Evolutionary conservation across 2,888 invertebrate species (phyloP), one percentile per base, ranked within the genome.

Genomic region (Chaetoderma sp.): DNA sequence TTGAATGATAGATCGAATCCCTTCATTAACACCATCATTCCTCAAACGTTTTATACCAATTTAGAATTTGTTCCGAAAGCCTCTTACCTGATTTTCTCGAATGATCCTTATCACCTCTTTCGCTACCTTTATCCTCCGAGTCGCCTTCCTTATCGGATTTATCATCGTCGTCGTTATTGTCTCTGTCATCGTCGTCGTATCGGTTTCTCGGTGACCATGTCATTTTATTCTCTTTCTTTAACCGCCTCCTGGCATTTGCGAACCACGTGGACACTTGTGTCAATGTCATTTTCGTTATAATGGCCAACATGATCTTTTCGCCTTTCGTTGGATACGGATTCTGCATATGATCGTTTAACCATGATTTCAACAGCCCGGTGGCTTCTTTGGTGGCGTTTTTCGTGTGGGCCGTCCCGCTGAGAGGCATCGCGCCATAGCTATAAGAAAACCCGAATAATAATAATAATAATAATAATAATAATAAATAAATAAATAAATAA

Each of bases 221-320:
- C 94, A 95, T 95, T 87, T 95, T 95, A 89, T 96, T 96, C 88
- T 96, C 96, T 86, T 96, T 96, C 89, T 96, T 96, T 78, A 96
- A 90, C 52, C 96, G 90, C 77, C 96, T 89, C 70, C 96, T 89
- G 27, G 96, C 96, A 87, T 96, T 96, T 64, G 96, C 96, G 86
- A 96, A 96, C 96, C 96, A 96, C 79, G 95, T 96, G 63, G 94
- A 94, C 71, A 96, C 96, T 83, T 87, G 61, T 5, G 95, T 95
- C 74, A 95, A 88, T 65, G 95, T 94, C 95, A 95, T 95, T 88
- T 94, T 94, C 63, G 95, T 96, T 83, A 95, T 93, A 83, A 95
- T 94, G 74, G 95, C 95, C 84, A 96, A 87, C 93, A 95, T 94
- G 78, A 95, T 94, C 87, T 96, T 96, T 88, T 96, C 95, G 44